Conservation (phyloP, 2,797 vertebrate species). For the Poliocrania exsul region DNA sequence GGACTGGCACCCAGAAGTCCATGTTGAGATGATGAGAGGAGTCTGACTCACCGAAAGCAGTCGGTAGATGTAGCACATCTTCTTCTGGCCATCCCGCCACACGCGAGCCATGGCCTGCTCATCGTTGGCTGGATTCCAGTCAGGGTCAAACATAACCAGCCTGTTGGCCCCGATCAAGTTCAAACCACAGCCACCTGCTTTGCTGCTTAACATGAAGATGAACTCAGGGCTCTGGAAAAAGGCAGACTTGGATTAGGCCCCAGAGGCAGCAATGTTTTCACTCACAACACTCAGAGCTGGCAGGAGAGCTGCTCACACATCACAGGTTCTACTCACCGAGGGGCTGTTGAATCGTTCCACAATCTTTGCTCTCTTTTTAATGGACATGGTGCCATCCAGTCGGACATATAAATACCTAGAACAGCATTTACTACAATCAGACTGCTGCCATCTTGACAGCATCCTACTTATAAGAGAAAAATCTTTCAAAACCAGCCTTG, state of each 20-base stretch:
- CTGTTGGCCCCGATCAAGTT: constrained; percentile 97
- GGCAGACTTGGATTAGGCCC: background rate
- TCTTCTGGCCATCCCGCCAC: constrained; percentile 97
- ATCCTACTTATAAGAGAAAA: background rate
- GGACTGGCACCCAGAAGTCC: background rate
- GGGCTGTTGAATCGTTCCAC: constrained; percentile 92
- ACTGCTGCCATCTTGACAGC: background rate
- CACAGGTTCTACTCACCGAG: constrained; percentile 79
- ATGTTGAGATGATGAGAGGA: background rate
- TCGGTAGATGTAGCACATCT: constrained; percentile 95
- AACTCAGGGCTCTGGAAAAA: constrained; percentile 90
- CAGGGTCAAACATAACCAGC: constrained; percentile 96
- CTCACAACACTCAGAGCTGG: background rate
- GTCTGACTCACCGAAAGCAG: constrained; percentile 87
- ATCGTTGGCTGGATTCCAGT: constrained; percentile 98
- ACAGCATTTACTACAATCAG: background rate
- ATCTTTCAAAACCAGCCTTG: background rate
- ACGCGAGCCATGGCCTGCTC: constrained; percentile 98
- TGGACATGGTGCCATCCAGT: constrained; percentile 96
- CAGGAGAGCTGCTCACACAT: background rate
- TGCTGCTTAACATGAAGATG: constrained; percentile 98
- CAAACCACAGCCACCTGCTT: constrained; percentile 95
- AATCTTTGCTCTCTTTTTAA: constrained; percentile 95
- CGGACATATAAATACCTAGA: constrained; percentile 92
- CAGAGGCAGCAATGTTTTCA: background rate